These are phyloP conservation scores for Octopus sinensis DNA, from an alignment of 1,140 invertebrate species.

Conservation along the genomic window DNA sequence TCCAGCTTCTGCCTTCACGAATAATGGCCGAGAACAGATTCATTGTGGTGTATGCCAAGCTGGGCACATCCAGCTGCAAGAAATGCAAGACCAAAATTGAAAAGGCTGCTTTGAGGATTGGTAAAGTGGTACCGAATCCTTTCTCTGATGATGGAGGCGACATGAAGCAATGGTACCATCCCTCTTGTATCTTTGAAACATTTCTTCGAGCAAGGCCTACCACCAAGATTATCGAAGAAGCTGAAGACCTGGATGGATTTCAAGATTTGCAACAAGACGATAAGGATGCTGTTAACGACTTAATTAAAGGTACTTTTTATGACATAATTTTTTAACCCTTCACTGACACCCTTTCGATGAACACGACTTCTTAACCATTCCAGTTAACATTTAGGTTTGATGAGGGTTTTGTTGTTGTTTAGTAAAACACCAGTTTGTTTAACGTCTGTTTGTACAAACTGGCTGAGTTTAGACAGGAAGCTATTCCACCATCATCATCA, in stretches of 20 bases:
- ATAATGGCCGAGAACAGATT: constrained; percentile 51
- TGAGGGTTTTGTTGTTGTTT: no score
- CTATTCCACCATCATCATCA: no score
- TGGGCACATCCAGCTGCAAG: constrained; percentile 78
- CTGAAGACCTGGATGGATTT: constrained; percentile 78
- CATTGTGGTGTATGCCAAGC: constrained; percentile 74
- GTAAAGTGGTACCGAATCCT: constrained; percentile 72
- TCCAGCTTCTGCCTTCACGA: neutral
- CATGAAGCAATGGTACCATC: constrained; percentile 84
- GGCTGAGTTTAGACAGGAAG: no score
- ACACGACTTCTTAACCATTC: no score
- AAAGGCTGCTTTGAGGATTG: constrained; percentile 70
- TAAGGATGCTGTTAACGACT: constrained; percentile 64
- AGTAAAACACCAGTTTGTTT: no score
- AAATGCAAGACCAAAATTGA: constrained; percentile 80
- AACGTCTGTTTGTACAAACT: no score
- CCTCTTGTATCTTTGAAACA: constrained; percentile 75
- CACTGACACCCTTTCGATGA: no score
- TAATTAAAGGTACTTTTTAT: constrained; percentile 53
- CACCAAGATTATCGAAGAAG: constrained; percentile 77
- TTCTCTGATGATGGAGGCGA: constrained; percentile 72
- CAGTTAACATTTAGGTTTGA: no score
- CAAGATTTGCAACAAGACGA: constrained; percentile 67
- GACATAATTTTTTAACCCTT: no score
- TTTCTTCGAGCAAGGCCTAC: constrained; percentile 74